Evolutionary conservation across 1,140 invertebrate genomes (phyloP), one percentile per base, ranked within the genome.

Genomic region (Eriocheir sinensis): DNA sequence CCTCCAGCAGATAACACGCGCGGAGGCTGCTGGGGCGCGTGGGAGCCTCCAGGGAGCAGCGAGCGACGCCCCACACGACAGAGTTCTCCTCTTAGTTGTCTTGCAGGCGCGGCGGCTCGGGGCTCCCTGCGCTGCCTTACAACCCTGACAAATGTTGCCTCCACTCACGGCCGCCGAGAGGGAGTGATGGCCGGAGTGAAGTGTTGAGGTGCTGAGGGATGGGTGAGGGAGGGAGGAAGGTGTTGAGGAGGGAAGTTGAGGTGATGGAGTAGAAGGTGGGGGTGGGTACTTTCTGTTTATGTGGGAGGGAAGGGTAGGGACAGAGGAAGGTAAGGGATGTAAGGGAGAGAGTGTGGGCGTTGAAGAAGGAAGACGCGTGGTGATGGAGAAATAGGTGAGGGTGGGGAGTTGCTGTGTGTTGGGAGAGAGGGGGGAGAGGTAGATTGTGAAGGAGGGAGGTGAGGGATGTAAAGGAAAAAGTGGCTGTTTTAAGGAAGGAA

Each of bases 81-180:
- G 34, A 60, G 90, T 79, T 91, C 90, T 91, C 90, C 90, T 91
- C 90, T 91, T 91, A 91, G 90, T 79, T 40, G 90, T 91, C 79
- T 91, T 91, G 90, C 90, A 89, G 86, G 86, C n/a, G 86, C 32
- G 44, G 38, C 30, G 32, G 40, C 86, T 89, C 40, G 32, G 40
- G 36, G 12, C n/a, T 48, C 86, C n/a, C 9, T 48, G 36, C 27
- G 60, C 60, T 60, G 30, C 80, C 80, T 91, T 91, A 91, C 90
- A 91, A 91, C 90, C 90, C 34, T 15, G 48, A 91, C 90, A 91
- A 91, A 91, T 91, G 90, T 91, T 91, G 79, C 32, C 21, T 89
- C 40, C 86, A 89, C 36, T 21, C 60, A 89, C 86, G 40, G 9
- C 86, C 86, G 86, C 40, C 44, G 21, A 0, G 53, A 38, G 34